Conservation (phyloP, 2,113 vertebrate species). For the Oncorhynchus kisutch region DNA sequence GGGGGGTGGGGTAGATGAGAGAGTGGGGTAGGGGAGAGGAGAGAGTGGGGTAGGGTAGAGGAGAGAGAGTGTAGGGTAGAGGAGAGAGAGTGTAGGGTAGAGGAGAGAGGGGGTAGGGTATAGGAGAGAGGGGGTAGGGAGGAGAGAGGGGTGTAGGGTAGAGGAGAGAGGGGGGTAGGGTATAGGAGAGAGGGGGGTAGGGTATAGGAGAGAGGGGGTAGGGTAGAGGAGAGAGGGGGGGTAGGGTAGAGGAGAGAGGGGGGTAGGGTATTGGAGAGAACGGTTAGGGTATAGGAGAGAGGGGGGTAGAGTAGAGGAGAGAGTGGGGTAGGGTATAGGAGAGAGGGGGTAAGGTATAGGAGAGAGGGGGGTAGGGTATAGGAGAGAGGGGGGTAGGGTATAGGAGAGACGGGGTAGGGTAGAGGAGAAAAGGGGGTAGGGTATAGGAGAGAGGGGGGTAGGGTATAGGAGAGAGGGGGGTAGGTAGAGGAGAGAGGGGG, state of each 20-base stretch:
- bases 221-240: conserved; percentile 78
- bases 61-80: no score
- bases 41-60: no score
- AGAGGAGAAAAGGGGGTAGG: no score
- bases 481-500: conserved; percentile 47
- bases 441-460: background rate
- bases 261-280: conserved; percentile 40
- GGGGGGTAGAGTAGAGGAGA: no score
- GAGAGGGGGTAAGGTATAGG: conserved; percentile 58
- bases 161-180: conserved; percentile 48
- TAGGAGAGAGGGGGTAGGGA: conserved; percentile 31
- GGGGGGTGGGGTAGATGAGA: conserved; percentile 51
- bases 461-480: conserved; percentile 75
- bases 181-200: no score
- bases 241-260: conserved; percentile 34
- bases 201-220: conserved; percentile 3
- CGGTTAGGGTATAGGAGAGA: no score
- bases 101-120: conserved; percentile 72
- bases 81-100: conserved; percentile 26
- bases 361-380: conserved; percentile 56
- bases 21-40: no score
- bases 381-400: no score
- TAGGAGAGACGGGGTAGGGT: conserved; percentile 48
- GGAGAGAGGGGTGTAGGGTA: conserved; percentile 72
- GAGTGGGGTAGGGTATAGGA: conserved; percentile 63